Conservation (phyloP, 2,888 invertebrate species). For the Aphodius granarius region DNA sequence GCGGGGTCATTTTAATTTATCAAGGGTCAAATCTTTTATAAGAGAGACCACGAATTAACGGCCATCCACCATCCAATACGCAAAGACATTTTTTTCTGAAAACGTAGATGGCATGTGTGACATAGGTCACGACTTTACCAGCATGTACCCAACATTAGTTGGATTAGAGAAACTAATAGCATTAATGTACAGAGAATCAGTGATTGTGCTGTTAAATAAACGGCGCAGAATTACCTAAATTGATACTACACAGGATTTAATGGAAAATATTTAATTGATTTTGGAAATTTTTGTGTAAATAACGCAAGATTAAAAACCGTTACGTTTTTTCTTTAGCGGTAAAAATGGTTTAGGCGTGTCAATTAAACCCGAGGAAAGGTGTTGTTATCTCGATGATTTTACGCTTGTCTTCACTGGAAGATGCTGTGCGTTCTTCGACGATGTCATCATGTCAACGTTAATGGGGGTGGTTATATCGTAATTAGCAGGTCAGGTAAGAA, state of each 20-base stretch:
- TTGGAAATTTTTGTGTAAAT: background rate
- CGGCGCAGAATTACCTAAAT: background rate
- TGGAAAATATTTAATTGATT: background rate
- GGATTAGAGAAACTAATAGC: background rate
- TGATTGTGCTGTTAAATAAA: background rate
- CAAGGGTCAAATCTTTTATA: background rate
- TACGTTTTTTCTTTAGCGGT: background rate
- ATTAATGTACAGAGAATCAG: background rate
- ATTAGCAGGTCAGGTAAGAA: background rate
- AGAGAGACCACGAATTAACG: background rate
- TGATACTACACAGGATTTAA: too few species aligned
- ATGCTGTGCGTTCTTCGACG: background rate
- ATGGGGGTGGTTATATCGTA: background rate
- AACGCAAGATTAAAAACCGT: background rate
- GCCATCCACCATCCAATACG: background rate
- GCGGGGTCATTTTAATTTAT: background rate
- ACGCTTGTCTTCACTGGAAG: background rate
- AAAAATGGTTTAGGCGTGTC: background rate
- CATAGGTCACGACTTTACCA: background rate
- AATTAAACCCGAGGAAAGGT: background rate
- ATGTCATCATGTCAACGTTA: background rate
- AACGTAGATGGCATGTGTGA: background rate
- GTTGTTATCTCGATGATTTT: background rate
- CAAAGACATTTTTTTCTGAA: background rate
- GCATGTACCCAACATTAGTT: background rate